Conservation (phyloP, 2,113 vertebrate species). For the Nerophis ophidion region DNA sequence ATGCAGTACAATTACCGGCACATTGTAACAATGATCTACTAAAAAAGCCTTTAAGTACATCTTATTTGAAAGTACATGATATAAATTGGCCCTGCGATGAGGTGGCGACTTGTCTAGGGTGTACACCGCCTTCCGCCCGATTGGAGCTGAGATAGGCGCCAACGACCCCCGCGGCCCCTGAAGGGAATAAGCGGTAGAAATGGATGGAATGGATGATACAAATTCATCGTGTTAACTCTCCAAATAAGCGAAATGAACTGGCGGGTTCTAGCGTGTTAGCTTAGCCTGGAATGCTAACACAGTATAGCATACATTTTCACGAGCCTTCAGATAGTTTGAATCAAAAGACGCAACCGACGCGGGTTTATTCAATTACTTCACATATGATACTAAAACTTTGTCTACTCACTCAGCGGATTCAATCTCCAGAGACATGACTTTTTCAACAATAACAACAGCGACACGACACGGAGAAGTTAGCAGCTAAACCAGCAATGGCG, state of each 20-base stretch:
- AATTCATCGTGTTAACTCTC: no score
- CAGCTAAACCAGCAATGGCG: not conserved
- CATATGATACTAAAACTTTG: accelerated
- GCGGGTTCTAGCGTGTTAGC: constrained; percentile 10
- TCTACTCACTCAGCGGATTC: constrained; percentile 75
- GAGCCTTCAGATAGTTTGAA: constrained; percentile 22
- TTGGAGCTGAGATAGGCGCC: no score
- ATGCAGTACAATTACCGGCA: no score
- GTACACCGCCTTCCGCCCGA: no score
- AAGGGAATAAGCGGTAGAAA: no score
- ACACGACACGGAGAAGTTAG: not conserved
- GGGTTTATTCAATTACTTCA: accelerated
- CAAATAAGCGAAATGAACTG: not conserved
- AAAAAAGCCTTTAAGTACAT: no score
- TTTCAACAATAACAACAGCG: not conserved
- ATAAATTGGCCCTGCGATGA: no score
- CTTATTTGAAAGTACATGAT: no score
- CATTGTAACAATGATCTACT: no score
- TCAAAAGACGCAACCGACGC: not conserved
- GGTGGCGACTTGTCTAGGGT: no score
- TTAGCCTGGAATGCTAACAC: constrained; percentile 28
- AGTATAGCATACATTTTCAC: not conserved
- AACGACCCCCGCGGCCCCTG: no score
- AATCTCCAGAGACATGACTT: constrained; percentile 74
- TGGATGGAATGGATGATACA: no score